These are phyloP conservation scores for Butorides virescens DNA, from an alignment of 2,113 vertebrate species.

Conservation along the genomic window DNA sequence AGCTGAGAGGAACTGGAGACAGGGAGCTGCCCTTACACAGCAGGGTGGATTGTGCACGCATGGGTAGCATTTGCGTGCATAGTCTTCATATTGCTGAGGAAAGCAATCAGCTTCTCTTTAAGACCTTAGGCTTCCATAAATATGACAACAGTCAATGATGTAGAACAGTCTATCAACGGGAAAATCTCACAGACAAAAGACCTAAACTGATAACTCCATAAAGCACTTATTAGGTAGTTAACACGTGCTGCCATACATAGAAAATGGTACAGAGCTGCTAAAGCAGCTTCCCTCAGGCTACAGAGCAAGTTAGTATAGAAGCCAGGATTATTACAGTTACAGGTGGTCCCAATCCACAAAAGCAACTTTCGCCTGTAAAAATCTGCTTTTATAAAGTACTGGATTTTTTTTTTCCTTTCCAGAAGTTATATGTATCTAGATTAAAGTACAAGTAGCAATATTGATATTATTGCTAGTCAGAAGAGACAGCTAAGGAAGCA, in stretches of 20 bases:
- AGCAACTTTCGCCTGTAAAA: not conserved
- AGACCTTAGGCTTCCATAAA: not conserved
- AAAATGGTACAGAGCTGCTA: not conserved
- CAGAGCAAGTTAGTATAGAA: not conserved
- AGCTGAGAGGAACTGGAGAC: not conserved
- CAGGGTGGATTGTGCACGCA: not conserved
- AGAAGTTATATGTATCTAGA: not conserved
- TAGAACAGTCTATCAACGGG: not conserved
- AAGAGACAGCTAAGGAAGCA: not conserved
- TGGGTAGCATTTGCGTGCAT: accelerated
- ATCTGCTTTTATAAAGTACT: not conserved
- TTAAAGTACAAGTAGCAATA: not conserved
- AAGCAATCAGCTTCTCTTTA: not conserved
- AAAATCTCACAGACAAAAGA: not conserved
- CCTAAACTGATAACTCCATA: not conserved
- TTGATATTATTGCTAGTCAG: not conserved
- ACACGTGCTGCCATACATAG: not conserved
- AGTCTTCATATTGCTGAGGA: not conserved
- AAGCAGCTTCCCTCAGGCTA: not conserved
- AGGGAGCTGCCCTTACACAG: not conserved
- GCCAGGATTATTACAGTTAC: not conserved
- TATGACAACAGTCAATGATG: not conserved
- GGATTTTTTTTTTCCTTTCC: not conserved
- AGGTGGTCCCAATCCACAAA: not conserved
- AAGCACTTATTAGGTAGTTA: not conserved